Conservation (phyloP, 2,888 invertebrate genomes). For the Stramonita haemastoma region DNA sequence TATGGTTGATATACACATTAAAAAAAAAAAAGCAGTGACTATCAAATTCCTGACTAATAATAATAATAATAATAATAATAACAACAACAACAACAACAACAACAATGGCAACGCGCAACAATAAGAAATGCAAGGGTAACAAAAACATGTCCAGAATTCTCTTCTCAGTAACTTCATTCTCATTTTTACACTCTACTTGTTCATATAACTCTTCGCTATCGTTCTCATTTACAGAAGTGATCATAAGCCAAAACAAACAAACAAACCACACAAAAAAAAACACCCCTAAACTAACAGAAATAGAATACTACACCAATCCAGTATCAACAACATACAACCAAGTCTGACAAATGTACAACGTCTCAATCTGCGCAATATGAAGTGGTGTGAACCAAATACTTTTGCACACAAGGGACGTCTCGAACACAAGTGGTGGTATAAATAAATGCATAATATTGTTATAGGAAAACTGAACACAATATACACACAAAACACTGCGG, state of each 20-base stretch:
- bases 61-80: too few species aligned
- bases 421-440: constrained; percentile 34
- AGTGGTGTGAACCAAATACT: not conserved
- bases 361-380: not conserved
- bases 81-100: too few species aligned
- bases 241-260: not conserved
- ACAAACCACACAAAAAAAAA: not conserved
- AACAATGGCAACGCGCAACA: too few species aligned
- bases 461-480: not conserved
- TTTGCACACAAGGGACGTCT: constrained; percentile 9
- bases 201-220: too few species aligned
- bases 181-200: too few species aligned
- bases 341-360: constrained; percentile 14
- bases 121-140: too few species aligned
- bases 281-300: not conserved
- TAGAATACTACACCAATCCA: not conserved
- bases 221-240: not conserved
- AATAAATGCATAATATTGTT: not conserved
- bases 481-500: not conserved
- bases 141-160: too few species aligned
- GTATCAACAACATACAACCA: not conserved
- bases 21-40: too few species aligned
- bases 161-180: too few species aligned
- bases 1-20: too few species aligned
- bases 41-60: too few species aligned